Evolutionary conservation across 2,888 invertebrate genomes (phyloP), one percentile per base, ranked within the genome.

Genomic region (Galerucella pusilla): DNA sequence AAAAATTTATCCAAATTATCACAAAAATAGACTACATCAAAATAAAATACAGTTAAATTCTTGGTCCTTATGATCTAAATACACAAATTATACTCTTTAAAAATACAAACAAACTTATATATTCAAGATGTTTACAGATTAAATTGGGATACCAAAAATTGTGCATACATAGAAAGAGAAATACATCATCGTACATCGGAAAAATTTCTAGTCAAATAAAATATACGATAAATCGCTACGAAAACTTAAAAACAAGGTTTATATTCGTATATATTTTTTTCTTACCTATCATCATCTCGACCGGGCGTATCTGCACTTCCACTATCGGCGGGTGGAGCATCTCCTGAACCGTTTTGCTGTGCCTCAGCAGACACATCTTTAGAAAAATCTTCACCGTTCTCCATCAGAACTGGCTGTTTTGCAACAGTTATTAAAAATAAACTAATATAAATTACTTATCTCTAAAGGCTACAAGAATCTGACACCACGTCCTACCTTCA

Each of bases 201-300:
- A 59, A 73, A 67, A 28, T 35, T 67, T 35, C 25, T 64, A 42
- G 59, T 57, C 49, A 52, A 11, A 25, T 14, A 54, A 25, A 4
- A 59, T 68, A 57, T 70, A 49, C 74, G 65, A 74, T 60, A 74
- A 74, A 74, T 70, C 69, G 68, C 69, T 70, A 65, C 35, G 35
- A 54, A 65, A 74, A 54, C 16, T 42, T 65, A 69, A 45, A 70
- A 61, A 63, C 61, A 54, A 52, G 28, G 61, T 42, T 68, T 16
- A 70, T 61, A 63, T 68, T 46, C 28, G 64, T 25, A 65, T 46
- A 9, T 20, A 25, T 42, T 63, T 57, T 57, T 65, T 63, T 59
- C 88, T 86, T 92, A 94, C 93, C 93, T 93, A 91, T 93, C 94
- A 89, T 94, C 94, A 89, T 94, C 94, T 86, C 94, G 93, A 85